Base-by-base conservation (phyloP, 2,888 invertebrate genomes). In the Aelia acuminata region DNA sequence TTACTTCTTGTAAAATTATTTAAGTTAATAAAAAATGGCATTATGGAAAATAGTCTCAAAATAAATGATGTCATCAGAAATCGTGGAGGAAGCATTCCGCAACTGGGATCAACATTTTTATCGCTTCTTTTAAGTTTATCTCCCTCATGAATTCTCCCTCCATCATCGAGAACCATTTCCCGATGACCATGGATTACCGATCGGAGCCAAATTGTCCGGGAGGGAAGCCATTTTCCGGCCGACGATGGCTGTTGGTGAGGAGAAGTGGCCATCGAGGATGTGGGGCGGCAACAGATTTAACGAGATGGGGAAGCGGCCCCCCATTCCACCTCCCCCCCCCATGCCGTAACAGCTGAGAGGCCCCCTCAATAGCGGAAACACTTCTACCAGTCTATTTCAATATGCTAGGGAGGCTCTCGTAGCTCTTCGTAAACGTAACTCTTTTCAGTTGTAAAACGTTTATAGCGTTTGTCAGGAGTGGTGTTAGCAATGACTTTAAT, bases 261-360 rank as follows among this genome's bases (percentile, higher is more conserved):
- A 26, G 57, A 57, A 57, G 63, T 31, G 63, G 63, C 35, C 63
- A 70, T 18, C 20, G 18, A 70, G 63, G 63, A 35, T 35, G 31
- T 70, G 63, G 63, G 35, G 63, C 7, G 63, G 63, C 20, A 70
- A 70, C 63, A 70, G 63, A 70, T 70, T 70, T 70, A 70, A 70
- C 63, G 35, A 70, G 31, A 70, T 70, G 63, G 63, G 35, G 31
- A 57, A 57, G 57, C 26, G 26, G 26, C n/a, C 20, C 48, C 5
- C 57, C 26, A 8, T 57, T 3, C 3, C 26, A n/a, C n/a, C n/a
- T n/a, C n/a, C n/a, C n/a, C n/a, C n/a, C n/a, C n/a, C n/a, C n/a
- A n/a, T n/a, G n/a, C 5, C 26, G 57, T 26, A 57, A 57, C 26
- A 57, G 57, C 26, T 13, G 3, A 3, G 26, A 1, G 8, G 3